Evolutionary conservation across 2,888 invertebrate species (phyloP), one percentile per base, ranked within the genome.

Genomic region (Coremacera marginata): DNA sequence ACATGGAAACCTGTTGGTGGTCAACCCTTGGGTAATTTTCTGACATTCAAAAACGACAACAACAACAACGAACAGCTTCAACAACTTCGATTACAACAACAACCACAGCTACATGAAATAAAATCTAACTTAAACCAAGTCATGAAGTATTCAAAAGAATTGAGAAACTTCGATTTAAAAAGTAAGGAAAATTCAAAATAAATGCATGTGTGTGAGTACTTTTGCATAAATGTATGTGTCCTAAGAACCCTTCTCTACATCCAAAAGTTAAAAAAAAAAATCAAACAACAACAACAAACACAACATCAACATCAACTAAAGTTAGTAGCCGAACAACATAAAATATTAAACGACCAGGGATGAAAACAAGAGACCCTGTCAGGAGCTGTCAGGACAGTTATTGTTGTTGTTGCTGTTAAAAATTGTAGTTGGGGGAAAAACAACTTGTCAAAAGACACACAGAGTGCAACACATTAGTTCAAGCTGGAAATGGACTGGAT

Each of bases 1-100:
- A 49, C 68, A 68, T 68, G 68, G 34, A 51, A 19, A 52, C 22
- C 51, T 68, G 27, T 68, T 68, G 68, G 51, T 51, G 68, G 68
- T 68, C 51, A 51, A 16, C 25, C 14, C 68, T 68, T 68, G 51
- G 49, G 49, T 49, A 16, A 51, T 25, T 49, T 68, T 22, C 9
- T 3, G 49, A 51, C 49, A 51, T 68, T 51, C 14, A 49, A 68
- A 22, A 51, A 27, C 68, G 22, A 51, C 11, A 68, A 49, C 68
- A 68, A 51, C 11, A 68, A 49, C 68, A 68, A 37, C 1, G 16
- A 16, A 16, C 34, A 16, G 5, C 25, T 25, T 22, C 57, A 11
- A 19, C 37, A 67, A 44, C 37, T 19, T 5, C 44, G 19, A 65
- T 22, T 49, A 27, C 49, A 25, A 51, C 68, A 68, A 22, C 49